Conservation (phyloP, 2,888 invertebrate species). For the Belgica antarctica region DNA sequence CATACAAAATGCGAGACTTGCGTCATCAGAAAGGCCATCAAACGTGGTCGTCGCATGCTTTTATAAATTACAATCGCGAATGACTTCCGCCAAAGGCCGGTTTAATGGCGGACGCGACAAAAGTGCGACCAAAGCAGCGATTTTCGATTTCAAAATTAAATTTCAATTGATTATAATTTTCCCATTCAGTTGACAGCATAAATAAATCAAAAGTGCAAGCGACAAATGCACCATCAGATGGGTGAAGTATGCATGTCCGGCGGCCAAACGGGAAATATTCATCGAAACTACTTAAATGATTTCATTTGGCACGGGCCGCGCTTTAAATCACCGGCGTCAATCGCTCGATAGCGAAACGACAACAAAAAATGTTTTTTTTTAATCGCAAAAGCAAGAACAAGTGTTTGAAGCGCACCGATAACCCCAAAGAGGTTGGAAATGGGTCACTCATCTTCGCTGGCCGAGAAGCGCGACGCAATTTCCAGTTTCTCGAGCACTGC, state of each 20-base stretch:
- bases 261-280: neutral
- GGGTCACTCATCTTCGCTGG: neutral
- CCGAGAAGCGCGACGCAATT: conserved; percentile 9
- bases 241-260: neutral
- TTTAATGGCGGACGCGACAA: conserved; percentile 3
- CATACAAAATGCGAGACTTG: neutral
- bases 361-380: no score
- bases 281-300: no score
- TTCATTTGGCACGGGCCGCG: neutral
- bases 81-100: neutral
- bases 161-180: conserved; percentile 25
- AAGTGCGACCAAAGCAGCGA: neutral
- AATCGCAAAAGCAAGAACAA: neutral
- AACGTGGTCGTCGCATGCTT: neutral
- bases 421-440: conserved; percentile 11
- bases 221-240: neutral
- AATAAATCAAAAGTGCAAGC: neutral
- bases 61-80: conserved; percentile 14
- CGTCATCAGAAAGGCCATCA: conserved; percentile 1
- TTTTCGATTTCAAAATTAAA: neutral
- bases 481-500: conserved; percentile 8
- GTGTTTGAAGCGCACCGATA: neutral
- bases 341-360: neutral
- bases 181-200: neutral
- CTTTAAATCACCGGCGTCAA: neutral